Evolutionary conservation across 1,140 invertebrate species (phyloP).

Genomic region (Bombus sylvicola): DNA sequence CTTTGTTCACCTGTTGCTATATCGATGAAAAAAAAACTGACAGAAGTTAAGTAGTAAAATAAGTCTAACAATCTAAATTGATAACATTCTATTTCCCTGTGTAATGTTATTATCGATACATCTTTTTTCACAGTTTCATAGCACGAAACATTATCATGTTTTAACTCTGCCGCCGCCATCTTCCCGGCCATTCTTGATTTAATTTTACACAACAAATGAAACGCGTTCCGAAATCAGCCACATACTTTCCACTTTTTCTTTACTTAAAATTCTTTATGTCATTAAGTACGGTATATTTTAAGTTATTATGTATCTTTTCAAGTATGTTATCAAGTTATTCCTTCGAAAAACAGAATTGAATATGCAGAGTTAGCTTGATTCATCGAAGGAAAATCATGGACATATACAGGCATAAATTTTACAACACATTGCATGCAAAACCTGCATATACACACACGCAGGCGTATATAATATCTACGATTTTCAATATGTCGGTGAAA

Average conservation of each 20-base stretch:
- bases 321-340: background rate
- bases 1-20: constrained; percentile 77
- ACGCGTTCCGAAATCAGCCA: constrained; percentile 33
- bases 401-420: background rate
- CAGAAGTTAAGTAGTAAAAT: constrained; percentile 74
- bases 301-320: background rate
- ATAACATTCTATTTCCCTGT: constrained; percentile 67
- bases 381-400: background rate
- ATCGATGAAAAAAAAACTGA: constrained; percentile 75
- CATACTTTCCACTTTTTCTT: background rate
- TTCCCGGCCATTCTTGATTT: constrained; percentile 65
- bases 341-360: background rate
- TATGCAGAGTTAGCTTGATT: background rate
- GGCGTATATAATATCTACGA: background rate
- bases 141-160: constrained; percentile 66
- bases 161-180: constrained; percentile 76
- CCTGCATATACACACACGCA: background rate
- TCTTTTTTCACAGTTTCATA: constrained; percentile 61
- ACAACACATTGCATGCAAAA: background rate
- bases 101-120: constrained; percentile 44
- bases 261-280: background rate
- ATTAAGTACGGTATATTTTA: background rate
- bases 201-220: constrained; percentile 39
- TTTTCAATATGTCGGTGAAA: constrained; percentile 36
- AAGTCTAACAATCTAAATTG: constrained; percentile 71